Evolutionary conservation across 2,113 vertebrate genomes (phyloP), one percentile per base, ranked within the genome.

Genomic region (Bothrops jararaca): DNA sequence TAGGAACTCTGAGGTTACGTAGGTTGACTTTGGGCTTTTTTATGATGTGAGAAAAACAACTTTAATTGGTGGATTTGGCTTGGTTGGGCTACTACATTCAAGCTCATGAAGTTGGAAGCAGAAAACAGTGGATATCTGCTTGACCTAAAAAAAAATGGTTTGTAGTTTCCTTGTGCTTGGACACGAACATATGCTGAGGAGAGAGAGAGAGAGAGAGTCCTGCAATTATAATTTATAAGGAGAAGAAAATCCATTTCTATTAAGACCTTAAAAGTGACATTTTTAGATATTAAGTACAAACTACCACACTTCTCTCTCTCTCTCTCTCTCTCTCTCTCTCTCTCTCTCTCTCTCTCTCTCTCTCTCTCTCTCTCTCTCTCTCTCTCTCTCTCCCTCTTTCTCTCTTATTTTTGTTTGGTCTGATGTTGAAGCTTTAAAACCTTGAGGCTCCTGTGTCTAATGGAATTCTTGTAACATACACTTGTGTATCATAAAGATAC

Each of bases 401-500:
- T 29, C 3, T 57, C 11, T 56, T 12, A 56, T 10, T 53, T 4
- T 85, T 96, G 96, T 96, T 96, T 96, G 97, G 97, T 98, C 98
- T 97, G 95, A 96, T 96, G 92, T 96, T 97, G 97, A 97, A 98
- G 97, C 98, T 97, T 98, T 98, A 98, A 97, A 98, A 89, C 95
- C 95, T 97, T 97, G 97, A 97, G 98, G 97, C 98, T 95, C 91
- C 96, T 97, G 97, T 97, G 97, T 98, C 97, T 98, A 96, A 97
- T 98, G 97, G 95, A 98, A 97, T 97, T 98, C 97, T 98, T 98
- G 98, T 98, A 98, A 98, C 97, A 98, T 98, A 98, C 97, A 98
- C 98, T 98, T 97, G 97, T 98, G 98, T 98, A 98, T 98, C 98
- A 98, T 98, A 98, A 97, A 98, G 97, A 98, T 98, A 98, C 97